Evolutionary conservation across 2,797 vertebrate species (phyloP).

Genomic region (Sciurus carolinensis): DNA sequence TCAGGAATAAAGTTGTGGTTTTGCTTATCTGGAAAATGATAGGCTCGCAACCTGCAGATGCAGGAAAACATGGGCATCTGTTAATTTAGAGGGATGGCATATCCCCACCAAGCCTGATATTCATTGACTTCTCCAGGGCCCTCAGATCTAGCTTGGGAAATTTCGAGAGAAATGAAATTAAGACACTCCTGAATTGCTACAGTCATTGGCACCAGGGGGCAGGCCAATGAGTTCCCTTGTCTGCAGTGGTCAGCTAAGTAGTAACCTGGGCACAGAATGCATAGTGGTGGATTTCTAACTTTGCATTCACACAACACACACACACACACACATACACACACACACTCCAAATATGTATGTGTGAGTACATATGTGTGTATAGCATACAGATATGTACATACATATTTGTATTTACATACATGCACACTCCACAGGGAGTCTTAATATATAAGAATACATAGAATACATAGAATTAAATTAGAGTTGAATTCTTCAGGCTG

Average conservation of each 20-base stretch:
- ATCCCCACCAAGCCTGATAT: fast-evolving
- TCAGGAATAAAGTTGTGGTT: neutral
- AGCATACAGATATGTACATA: too few species aligned
- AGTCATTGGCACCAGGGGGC: neutral
- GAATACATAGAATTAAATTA: neutral
- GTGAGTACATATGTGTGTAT: neutral
- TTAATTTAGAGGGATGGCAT: too few species aligned
- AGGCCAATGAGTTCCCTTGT: neutral
- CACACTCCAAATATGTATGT: too few species aligned
- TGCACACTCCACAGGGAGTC: neutral
- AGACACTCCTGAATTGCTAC: neutral
- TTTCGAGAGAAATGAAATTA: neutral
- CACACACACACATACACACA: neutral
- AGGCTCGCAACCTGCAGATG: too few species aligned
- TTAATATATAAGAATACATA: neutral
- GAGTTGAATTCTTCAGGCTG: neutral
- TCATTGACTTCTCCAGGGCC: neutral
- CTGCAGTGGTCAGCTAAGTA: fast-evolving
- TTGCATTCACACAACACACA: neutral
- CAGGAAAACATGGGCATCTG: fast-evolving
- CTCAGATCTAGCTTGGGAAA: neutral
- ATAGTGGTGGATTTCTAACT: neutral
- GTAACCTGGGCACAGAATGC: neutral
- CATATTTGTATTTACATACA: neutral
- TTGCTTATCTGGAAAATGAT: neutral